Base-by-base conservation (phyloP, 2,113 vertebrate genomes). In the Hemiscyllium ocellatum region DNA sequence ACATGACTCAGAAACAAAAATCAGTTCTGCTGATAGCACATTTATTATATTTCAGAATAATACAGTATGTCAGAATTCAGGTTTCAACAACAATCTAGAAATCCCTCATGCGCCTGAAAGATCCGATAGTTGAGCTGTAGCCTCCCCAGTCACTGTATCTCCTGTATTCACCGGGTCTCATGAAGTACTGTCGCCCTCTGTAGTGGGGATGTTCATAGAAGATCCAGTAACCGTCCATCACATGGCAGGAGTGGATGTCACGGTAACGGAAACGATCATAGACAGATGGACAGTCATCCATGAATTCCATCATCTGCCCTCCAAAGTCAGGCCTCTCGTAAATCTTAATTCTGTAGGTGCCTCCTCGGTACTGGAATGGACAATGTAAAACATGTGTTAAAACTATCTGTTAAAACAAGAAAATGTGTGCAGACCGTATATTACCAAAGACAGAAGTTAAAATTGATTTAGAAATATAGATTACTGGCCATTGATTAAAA, bases 271-370 rank as follows among this genome's bases (percentile, higher is more conserved):
- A 97, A 69, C 96, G 96, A n/a, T 97, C 97, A 4, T 52, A 96
- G 68, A 97, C 96, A 52, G 96, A 97, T 61, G 97, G 96, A 86
- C 98, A 98, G 96, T 98, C 98, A 0, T 97, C 97, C 97, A 96
- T 97, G 96, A 97, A 93, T 97, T 98, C 98, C 33, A 96, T 42
- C 97, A 97, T 97, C 97, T 97, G 97, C 10, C 97, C 98, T 0
- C 97, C 96, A 70, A 97, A 98, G 97, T 98, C 97, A 97, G 98
- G 97, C 96, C 96, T 97, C 97, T 98, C 97, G 72, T 98, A 98
- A 96, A 98, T 97, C 96, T 37, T 98, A 97, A 98, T 97, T 96
- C 97, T 97, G 97, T 96, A 98, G 96, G 96, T 96, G 42, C 42
- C 93, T 26, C 97, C 97, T 83, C 96, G 96, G 96, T 97, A 96